phyloP scores from a whole-genome alignment of 1,140 invertebrate species.

The Drosophila pandora region DNA sequence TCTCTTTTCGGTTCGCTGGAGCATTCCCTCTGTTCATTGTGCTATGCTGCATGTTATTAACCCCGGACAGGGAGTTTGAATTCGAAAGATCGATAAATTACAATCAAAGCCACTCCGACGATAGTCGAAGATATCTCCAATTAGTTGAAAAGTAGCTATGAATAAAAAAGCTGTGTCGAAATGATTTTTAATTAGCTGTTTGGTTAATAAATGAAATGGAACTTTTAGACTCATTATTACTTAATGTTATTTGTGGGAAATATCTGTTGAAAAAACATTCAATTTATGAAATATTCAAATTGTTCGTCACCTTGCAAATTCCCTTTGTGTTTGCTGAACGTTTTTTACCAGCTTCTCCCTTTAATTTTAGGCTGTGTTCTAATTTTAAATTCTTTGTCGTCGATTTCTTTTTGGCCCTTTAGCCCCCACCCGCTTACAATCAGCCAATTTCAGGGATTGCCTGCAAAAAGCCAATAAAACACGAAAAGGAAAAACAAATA shows the following conservation, averaged over 20 bases:
- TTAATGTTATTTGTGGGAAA: neutral
- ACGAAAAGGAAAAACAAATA: conserved; percentile 33
- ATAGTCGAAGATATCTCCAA: conserved; percentile 14
- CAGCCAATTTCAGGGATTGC: conserved; percentile 23
- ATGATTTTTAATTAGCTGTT: neutral
- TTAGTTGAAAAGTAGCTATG: neutral
- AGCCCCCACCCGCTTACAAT: conserved; percentile 6
- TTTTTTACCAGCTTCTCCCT: neutral
- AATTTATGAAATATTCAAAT: conserved; percentile 3
- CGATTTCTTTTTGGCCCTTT: conserved; percentile 9
- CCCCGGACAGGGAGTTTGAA: conserved; percentile 34
- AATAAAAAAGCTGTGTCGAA: neutral
- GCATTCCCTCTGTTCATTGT: conserved; percentile 48
- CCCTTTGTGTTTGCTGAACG: neutral
- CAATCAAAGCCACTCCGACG: conserved; percentile 26
- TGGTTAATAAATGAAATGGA: neutral
- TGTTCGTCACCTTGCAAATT: conserved; percentile 23
- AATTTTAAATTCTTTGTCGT: conserved; percentile 20
- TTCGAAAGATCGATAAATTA: conserved; percentile 39
- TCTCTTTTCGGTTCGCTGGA: conserved; percentile 47
- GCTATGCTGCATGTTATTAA: conserved; percentile 51
- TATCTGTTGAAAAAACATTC: neutral
- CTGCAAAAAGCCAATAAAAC: conserved; percentile 39
- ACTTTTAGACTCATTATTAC: no score
- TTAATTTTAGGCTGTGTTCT: conserved; percentile 3